Base-by-base conservation (phyloP, 2,888 invertebrate genomes). In the Megastigmus dorsalis region DNA sequence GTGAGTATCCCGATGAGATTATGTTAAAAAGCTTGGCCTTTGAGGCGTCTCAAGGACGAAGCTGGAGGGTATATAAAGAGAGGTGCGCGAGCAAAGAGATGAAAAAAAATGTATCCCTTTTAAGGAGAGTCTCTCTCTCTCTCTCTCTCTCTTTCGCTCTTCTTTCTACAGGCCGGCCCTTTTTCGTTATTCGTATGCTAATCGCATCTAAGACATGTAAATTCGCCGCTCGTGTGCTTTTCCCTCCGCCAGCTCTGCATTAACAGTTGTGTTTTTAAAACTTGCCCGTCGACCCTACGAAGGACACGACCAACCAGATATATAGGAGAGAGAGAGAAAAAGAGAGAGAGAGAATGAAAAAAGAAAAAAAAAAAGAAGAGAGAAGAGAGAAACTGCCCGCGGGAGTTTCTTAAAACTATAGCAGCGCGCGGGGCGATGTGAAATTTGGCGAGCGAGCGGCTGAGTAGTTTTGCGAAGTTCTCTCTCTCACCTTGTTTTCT, bases 141-240 rank as follows among this genome's bases (percentile, higher is more conserved):
- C 60, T 48, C 36, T n/a, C 18, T 26, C 33, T 23, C 43, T 43
- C 43, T 41, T 54, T 33, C 9, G 15, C 13, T 41, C 43, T 20
- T n/a, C n/a, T n/a, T n/a, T n/a, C n/a, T n/a, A n/a, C n/a, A n/a
- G n/a, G n/a, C 30, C 59, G 30, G 33, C 67, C 59, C 36, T 60
- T 50, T 33, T 15, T 67, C 54, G 28, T 38, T 43, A 54, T 75
- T 76, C 76, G 41, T 68, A 76, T 76, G 76, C 62, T 76, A 76
- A 76, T 76, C 62, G 33, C 60, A 30, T 62, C 76, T 70, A 73
- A 76, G 69, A 65, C 70, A 73, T 73, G 76, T 70, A 70, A 76
- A 76, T 73, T 65, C 55, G 43, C 33, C 30, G 23, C 38, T n/a
- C n/a, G n/a, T n/a, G n/a, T n/a, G 62, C 30, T 71, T 73, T 60